Evolutionary conservation across 2,888 invertebrate species (phyloP).

Genomic region (Trisateles emortualis): DNA sequence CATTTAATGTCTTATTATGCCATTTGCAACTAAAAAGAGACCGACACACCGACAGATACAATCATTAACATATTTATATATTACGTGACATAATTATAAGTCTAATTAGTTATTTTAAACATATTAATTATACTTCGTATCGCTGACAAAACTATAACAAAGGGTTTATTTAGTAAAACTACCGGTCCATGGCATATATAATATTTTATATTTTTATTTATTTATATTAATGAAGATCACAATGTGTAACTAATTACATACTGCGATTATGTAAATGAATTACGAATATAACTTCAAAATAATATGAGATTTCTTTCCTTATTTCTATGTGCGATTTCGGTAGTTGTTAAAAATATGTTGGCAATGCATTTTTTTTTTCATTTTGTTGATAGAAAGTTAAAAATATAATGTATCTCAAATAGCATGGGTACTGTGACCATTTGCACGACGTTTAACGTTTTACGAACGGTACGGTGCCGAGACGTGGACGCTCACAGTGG

Average conservation of each 20-base stretch:
- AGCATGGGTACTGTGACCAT: too few species aligned
- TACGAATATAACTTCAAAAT: conserved; percentile 16
- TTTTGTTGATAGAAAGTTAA: too few species aligned
- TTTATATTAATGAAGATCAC: conserved; percentile 18
- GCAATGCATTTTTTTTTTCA: too few species aligned
- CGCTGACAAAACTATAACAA: conserved; percentile 39
- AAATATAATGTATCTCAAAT: too few species aligned
- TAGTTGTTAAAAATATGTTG: too few species aligned
- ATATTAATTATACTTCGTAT: conserved; percentile 24
- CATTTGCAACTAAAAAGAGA: conserved; percentile 23
- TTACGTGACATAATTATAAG: conserved; percentile 39
- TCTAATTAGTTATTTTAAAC: conserved; percentile 48
- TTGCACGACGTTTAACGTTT: too few species aligned
- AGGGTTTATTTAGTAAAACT: conserved; percentile 33
- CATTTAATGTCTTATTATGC: conserved; percentile 19
- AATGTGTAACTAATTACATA: conserved; percentile 36
- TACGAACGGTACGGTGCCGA: too few species aligned
- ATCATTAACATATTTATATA: conserved; percentile 39
- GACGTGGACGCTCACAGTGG: too few species aligned
- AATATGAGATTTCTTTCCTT: conserved; percentile 1
- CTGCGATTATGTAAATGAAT: conserved; percentile 18
- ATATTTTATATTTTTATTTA: conserved; percentile 16
- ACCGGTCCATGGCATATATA: conserved; percentile 23
- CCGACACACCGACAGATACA: conserved; percentile 25
- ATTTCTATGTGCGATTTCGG: not conserved